Evolutionary conservation across 2,113 vertebrate species (phyloP).

Genomic region (Pseudorasbora parva): DNA sequence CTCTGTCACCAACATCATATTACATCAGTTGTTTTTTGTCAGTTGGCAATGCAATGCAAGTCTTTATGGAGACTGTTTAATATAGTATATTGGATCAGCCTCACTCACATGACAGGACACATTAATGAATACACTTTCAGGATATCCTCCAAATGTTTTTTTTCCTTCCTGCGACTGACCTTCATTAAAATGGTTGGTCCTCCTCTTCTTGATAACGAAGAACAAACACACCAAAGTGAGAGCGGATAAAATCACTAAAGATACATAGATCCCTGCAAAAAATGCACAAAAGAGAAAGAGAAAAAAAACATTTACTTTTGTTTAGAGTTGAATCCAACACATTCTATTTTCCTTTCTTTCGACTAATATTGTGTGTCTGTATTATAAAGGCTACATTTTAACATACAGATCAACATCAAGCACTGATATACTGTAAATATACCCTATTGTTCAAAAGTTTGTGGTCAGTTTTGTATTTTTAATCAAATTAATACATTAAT

Average conservation of each 20-base stretch:
- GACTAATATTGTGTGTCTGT: not conserved
- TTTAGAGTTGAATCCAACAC: not conserved
- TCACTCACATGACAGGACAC: not conserved
- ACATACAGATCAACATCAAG: not conserved
- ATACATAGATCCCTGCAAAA: not conserved
- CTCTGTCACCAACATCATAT: too few relatives aligned
- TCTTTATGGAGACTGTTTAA: not conserved
- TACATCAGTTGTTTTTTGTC: too few relatives aligned
- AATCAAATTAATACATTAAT: not conserved
- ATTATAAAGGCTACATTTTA: not conserved
- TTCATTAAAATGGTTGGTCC: not conserved
- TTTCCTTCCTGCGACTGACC: not conserved
- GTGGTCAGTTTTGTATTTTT: not conserved
- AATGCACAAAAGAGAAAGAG: not conserved
- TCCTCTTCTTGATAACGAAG: not conserved
- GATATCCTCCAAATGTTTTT: not conserved
- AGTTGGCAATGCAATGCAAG: not conserved
- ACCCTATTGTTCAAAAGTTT: not conserved
- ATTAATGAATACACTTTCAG: not conserved
- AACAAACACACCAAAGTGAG: not conserved
- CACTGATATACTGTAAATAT: not conserved
- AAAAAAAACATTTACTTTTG: not conserved
- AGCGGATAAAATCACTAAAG: not conserved
- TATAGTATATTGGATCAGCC: not conserved
- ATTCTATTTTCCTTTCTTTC: not conserved